A percentile compares a stretch with the other conserved stretches of the same genome.
phyloP scores from a whole-genome alignment of 2,113 vertebrate species.

The Megaceryle maxima region DNA sequence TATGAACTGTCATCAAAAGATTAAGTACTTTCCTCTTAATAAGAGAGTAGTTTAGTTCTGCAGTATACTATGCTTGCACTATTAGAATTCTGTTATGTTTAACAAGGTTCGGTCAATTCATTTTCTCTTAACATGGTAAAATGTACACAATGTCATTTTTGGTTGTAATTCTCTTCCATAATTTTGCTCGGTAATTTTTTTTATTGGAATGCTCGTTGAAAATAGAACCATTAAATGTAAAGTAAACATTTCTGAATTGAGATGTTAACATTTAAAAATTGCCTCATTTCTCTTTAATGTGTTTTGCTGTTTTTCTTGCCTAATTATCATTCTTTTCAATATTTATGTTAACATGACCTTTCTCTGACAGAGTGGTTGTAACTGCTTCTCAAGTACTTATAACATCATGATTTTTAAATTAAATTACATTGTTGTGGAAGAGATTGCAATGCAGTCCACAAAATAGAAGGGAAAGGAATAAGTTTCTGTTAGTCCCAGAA shows the following conservation, averaged over 20 bases:
- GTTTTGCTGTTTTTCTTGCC: constrained; percentile 71
- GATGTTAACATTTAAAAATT: constrained; percentile 74
- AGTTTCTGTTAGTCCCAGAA: neutral
- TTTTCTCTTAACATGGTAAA: constrained; percentile 6
- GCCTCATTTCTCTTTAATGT: constrained; percentile 59
- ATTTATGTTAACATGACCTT: constrained; percentile 77
- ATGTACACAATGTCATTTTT: neutral
- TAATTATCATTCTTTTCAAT: constrained; percentile 76
- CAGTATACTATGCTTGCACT: neutral
- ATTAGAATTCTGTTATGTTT: neutral
- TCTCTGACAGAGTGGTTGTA: constrained; percentile 71
- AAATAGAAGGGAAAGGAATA: neutral
- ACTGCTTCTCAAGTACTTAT: constrained; percentile 52
- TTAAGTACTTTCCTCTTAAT: neutral
- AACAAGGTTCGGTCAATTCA: neutral
- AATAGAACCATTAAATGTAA: constrained; percentile 58
- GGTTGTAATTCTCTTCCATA: constrained; percentile 7
- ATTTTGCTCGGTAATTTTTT: constrained; percentile 26
- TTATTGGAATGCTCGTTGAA: constrained; percentile 36
- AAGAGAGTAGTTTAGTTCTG: neutral
- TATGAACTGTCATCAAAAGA: neutral
- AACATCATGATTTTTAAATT: constrained; percentile 70
- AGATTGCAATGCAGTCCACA: constrained; percentile 2
- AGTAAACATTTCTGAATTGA: constrained; percentile 66
- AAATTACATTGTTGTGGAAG: constrained; percentile 43